Conservation (phyloP, 2,888 invertebrate species). For the Schizotus pectinicornis region DNA sequence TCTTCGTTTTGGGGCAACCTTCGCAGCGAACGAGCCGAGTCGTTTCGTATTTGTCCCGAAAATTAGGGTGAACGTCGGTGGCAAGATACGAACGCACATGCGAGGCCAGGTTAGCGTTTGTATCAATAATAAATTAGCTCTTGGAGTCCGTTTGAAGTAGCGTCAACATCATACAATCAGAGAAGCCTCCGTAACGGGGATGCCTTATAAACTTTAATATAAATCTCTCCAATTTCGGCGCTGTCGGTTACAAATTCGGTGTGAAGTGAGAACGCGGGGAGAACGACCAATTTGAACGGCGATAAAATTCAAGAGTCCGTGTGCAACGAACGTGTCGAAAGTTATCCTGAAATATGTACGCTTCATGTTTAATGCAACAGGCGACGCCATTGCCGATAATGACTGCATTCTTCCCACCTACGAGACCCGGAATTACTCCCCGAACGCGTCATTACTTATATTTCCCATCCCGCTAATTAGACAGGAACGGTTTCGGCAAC, state of each 20-base stretch:
- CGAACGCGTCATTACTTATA: constrained; percentile 47
- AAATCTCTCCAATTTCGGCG: constrained; percentile 43
- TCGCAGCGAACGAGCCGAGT: too few species aligned
- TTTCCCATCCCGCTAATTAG: constrained; percentile 37
- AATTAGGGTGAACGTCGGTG: too few species aligned
- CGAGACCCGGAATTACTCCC: constrained; percentile 47
- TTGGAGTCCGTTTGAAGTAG: constrained; percentile 26
- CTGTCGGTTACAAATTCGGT: constrained; percentile 43
- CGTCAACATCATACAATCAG: constrained; percentile 27
- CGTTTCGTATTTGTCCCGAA: too few species aligned
- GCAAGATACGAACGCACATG: too few species aligned
- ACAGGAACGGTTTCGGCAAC: constrained; percentile 1
- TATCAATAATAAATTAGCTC: constrained; percentile 30
- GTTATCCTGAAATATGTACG: constrained; percentile 52
- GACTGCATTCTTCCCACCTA: constrained; percentile 51
- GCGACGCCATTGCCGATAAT: constrained; percentile 51
- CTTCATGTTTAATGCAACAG: constrained; percentile 55
- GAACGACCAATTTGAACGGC: constrained; percentile 47
- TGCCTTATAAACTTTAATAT: constrained; percentile 39
- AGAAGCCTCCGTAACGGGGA: constrained; percentile 12
- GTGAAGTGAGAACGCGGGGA: constrained; percentile 36
- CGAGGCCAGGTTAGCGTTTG: neutral
- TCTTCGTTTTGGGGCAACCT: too few species aligned
- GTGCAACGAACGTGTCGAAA: constrained; percentile 49
- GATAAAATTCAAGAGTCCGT: constrained; percentile 43